These are phyloP conservation scores for Brachyistius frenatus DNA, from an alignment of 2,113 vertebrate genomes.

Conservation along the genomic window DNA sequence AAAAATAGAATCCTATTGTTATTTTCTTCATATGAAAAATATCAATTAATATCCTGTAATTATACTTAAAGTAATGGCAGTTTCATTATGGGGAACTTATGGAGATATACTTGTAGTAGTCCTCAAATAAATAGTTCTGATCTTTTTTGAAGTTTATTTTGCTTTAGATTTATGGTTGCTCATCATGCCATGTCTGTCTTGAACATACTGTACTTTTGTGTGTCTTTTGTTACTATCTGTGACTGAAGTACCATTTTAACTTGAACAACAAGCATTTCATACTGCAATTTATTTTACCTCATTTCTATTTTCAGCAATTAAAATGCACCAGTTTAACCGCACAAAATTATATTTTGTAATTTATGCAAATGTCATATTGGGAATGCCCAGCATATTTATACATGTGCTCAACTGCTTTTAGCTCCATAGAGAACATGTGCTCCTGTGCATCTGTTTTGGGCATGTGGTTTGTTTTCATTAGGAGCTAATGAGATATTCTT, in stretches of 20 bases:
- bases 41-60: too few relatives aligned
- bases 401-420: slow-evolving; percentile 19
- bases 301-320: neutral
- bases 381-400: slow-evolving; percentile 17
- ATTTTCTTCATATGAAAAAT: neutral
- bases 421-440: slow-evolving; percentile 9
- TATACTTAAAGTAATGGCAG: too few relatives aligned
- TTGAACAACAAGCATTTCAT: neutral
- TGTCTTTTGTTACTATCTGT: neutral
- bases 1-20: neutral
- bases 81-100: too few relatives aligned
- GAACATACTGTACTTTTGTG: neutral
- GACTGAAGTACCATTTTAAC: slow-evolving; percentile 1
- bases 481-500: slow-evolving; percentile 20
- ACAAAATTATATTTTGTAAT: slow-evolving; percentile 2
- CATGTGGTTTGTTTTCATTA: slow-evolving; percentile 48
- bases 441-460: slow-evolving; percentile 32
- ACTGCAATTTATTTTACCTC: too few relatives aligned
- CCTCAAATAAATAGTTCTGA: neutral
- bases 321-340: slow-evolving; percentile 1
- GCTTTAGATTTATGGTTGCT: neutral
- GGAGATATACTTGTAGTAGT: too few relatives aligned
- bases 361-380: slow-evolving; percentile 17
- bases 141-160: slow-evolving; percentile 13
- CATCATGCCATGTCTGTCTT: neutral